A percentile compares a stretch with the other conserved stretches of the same genome.
Evolutionary conservation across 2,888 invertebrate genomes (phyloP).

Genomic region (Orchestes rusci): DNA sequence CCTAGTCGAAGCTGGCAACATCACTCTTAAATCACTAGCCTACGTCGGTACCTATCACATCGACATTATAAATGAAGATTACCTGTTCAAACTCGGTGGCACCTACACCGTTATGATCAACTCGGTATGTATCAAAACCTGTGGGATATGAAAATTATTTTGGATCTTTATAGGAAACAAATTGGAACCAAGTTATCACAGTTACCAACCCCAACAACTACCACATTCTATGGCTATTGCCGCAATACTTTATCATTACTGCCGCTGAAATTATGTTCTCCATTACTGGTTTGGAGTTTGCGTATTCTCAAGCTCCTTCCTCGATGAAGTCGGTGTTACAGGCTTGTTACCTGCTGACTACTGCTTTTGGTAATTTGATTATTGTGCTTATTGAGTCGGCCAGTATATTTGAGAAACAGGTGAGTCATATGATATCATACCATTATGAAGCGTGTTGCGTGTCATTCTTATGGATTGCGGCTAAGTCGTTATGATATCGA

Average conservation of each 20-base stretch:
- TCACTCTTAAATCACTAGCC: constrained; percentile 9
- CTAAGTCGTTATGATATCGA: no score
- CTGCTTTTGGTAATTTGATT: constrained; percentile 88
- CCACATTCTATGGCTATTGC: constrained; percentile 79
- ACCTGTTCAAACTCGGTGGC: constrained; percentile 52
- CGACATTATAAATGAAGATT: not conserved
- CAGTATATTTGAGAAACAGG: constrained; percentile 68
- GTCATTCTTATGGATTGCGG: no score
- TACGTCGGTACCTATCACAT: constrained; percentile 26
- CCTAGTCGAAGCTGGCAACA: constrained; percentile 15
- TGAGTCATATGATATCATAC: no score
- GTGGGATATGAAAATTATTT: not conserved
- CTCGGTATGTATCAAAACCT: constrained; percentile 4
- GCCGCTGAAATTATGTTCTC: constrained; percentile 94
- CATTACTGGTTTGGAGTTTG: constrained; percentile 91
- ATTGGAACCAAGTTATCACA: constrained; percentile 33
- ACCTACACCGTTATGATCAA: constrained; percentile 47
- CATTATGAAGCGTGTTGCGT: no score
- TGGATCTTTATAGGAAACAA: not conserved
- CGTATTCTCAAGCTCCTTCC: constrained; percentile 87
- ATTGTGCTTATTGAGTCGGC: constrained; percentile 83
- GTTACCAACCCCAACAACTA: constrained; percentile 66
- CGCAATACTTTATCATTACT: constrained; percentile 89
- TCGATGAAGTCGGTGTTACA: constrained; percentile 93
- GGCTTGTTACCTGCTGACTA: constrained; percentile 87